These are phyloP conservation scores for Catharus minimus DNA, from an alignment of 2,113 vertebrate genomes.

Conservation along the genomic window DNA sequence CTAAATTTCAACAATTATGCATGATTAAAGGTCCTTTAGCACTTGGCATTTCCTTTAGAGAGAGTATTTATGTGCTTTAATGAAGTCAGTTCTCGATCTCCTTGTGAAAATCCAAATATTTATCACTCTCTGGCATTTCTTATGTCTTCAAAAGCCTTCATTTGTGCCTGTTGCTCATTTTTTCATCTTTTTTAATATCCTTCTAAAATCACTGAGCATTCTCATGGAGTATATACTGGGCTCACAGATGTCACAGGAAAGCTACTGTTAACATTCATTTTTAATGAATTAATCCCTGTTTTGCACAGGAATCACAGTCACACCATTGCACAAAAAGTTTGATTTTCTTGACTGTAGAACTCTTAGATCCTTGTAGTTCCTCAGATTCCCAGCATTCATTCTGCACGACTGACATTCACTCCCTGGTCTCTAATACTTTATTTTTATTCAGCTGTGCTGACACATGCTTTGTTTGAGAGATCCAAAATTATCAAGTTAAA, in stretches of 20 bases:
- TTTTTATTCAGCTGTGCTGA: neutral
- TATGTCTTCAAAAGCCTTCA: neutral
- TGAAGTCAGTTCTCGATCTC: neutral
- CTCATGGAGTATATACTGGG: neutral
- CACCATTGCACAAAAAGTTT: neutral
- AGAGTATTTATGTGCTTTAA: neutral
- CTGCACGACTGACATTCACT: neutral
- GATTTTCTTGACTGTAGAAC: neutral
- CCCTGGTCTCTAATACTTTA: neutral
- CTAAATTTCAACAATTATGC: neutral
- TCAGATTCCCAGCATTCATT: neutral
- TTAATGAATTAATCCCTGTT: neutral
- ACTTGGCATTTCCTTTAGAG: conserved; percentile 9
- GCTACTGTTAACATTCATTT: neutral
- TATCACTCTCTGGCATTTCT: neutral
- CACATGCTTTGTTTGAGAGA: neutral
- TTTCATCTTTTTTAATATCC: neutral
- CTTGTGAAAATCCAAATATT: neutral
- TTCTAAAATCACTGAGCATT: neutral
- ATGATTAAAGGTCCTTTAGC: neutral
- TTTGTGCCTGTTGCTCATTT: neutral
- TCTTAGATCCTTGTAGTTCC: neutral
- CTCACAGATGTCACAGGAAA: neutral
- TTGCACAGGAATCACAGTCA: neutral
- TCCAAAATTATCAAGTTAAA: neutral